Percentiles rank a stretch among this genome's conserved stretches.
phyloP scores from a whole-genome alignment of 2,797 vertebrate species.

The Gephyroberyx darwinii region DNA sequence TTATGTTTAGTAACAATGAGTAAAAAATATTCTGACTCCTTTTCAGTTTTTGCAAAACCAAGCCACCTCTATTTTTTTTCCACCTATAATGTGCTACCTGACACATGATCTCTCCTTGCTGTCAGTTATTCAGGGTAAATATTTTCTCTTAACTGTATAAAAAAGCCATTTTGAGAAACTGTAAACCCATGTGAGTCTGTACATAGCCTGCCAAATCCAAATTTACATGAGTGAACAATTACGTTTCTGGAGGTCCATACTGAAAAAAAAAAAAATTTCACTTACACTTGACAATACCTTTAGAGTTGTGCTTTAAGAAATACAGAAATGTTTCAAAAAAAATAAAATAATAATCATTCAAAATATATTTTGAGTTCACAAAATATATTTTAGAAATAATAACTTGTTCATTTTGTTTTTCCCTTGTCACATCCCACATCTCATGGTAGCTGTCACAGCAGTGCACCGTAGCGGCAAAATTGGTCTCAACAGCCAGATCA shows the following conservation, averaged over 20 bases:
- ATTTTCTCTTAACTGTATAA: slow-evolving; percentile 19
- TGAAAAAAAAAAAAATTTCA: slow-evolving; percentile 40
- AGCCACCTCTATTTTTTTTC: not conserved
- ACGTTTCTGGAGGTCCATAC: slow-evolving; percentile 33
- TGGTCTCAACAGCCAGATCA: too few relatives aligned
- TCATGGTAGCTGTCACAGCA: too few relatives aligned
- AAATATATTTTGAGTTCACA: too few relatives aligned
- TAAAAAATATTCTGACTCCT: not conserved
- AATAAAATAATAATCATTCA: too few relatives aligned
- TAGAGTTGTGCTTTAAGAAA: not conserved
- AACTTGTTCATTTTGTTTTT: too few relatives aligned
- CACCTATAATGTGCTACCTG: not conserved
- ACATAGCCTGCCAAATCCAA: slow-evolving; percentile 40
- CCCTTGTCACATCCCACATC: too few relatives aligned
- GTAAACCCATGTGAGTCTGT: not conserved
- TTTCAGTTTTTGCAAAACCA: not conserved
- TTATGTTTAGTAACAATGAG: too few relatives aligned
- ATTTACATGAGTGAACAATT: slow-evolving; percentile 39
- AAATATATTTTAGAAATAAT: too few relatives aligned
- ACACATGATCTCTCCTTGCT: not conserved
- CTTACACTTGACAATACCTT: slow-evolving; percentile 34
- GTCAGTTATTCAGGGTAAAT: slow-evolving; percentile 28
- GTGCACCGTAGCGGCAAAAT: not conserved
- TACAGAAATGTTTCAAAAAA: too few relatives aligned
- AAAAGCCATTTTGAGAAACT: slow-evolving; percentile 13